phyloP scores from a whole-genome alignment of 2,113 vertebrate genomes.

The Leiothrix lutea region DNA sequence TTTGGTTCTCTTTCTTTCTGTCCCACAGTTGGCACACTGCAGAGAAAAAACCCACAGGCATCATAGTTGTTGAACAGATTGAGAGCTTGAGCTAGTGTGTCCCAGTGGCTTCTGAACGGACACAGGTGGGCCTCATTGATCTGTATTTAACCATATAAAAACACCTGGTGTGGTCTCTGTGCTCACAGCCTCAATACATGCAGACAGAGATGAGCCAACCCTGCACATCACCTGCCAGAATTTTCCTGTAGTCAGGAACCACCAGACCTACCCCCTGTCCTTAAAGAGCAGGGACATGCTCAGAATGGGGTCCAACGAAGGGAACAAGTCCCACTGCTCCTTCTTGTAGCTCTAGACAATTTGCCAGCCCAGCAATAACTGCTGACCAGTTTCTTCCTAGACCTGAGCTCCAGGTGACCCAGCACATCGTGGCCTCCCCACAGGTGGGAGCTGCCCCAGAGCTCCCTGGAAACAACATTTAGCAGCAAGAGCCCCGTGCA shows the following conservation, averaged over 20 bases:
- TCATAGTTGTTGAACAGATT: neutral
- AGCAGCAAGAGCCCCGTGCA: neutral
- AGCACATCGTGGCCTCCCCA: rapidly evolving
- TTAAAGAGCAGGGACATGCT: neutral
- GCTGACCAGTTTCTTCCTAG: neutral
- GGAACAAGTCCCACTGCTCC: neutral
- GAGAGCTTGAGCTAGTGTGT: neutral
- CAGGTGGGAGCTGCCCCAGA: neutral
- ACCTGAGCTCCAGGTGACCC: neutral
- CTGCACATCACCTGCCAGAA: neutral
- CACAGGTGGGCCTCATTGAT: neutral
- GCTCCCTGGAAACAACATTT: no score
- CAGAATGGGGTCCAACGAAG: neutral
- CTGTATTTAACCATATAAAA: neutral
- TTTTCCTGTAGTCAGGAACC: neutral
- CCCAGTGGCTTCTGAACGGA: neutral
- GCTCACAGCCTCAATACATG: neutral
- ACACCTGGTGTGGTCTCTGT: neutral
- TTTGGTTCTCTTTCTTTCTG: neutral
- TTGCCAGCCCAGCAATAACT: neutral
- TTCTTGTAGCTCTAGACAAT: neutral
- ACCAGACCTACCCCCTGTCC: neutral
- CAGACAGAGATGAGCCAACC: neutral
- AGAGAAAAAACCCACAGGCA: neutral
- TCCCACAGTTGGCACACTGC: neutral